Evolutionary conservation across 2,888 invertebrate genomes (phyloP), one percentile per base, ranked within the genome.

Genomic region (Mactromeris polynyma): DNA sequence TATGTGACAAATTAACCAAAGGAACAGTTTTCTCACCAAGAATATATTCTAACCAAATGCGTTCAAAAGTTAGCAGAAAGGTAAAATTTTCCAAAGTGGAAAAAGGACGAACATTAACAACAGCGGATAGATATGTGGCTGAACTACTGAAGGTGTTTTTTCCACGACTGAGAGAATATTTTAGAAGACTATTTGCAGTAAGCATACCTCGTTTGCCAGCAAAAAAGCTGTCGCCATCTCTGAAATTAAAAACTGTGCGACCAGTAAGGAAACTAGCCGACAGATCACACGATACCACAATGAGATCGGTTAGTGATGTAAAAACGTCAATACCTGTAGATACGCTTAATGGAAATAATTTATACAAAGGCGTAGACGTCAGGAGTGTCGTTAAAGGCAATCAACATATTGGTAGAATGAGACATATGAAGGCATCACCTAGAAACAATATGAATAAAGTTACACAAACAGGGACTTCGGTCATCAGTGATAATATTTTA

Each of bases 161-260:
- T 54, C 84, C 84, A 54, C 42, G 77, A 54, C 38, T 84, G 17
- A 84, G 51, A 36, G 31, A 51, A n/a, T 84, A 84, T 54, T 84
- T 84, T 42, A 36, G 77, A 78, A 73, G 54, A 51, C 51, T 84
- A 77, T 78, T 84, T 31, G 54, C 33, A 33, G n/a, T 26, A 26
- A 4, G n/a, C 6, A 2, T 58, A 26, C 58, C 58, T 64, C 58
- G 58, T 26, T 17, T 19, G 36, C 14, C 73, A 33, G 17, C 33
- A 17, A 73, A 6, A 2, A 31, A 2, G 36, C n/a, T 11, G 36
- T 33, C 19, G 17, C 36, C 73, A 14, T 19, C 31, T 36, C 2
- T 73, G 69, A 69, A 33, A 69, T 2, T 14, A 36, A 33, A 36
- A 0, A 14, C 14, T 4, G 36, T 33, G 1, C 33, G 36, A 36